phyloP scores from a whole-genome alignment of 1,140 invertebrate genomes.

The Hyposmocoma kahamanoa region DNA sequence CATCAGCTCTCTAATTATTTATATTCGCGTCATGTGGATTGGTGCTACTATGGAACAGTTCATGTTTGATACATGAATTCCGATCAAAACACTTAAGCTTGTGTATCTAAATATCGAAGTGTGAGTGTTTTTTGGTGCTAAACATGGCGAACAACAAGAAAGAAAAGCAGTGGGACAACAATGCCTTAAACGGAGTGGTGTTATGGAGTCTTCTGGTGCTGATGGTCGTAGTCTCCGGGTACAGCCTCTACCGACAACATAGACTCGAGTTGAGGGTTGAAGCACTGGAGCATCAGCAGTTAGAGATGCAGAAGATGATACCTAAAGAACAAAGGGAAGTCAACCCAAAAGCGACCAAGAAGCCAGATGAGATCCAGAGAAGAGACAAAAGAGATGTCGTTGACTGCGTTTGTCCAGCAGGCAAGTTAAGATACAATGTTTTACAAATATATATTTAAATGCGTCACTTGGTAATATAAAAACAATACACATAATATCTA shows the following conservation, averaged over 20 bases:
- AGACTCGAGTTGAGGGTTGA: slow-evolving; percentile 43
- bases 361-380: not conserved
- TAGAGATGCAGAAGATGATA: slow-evolving; percentile 24
- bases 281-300: slow-evolving; percentile 40
- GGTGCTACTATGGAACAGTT: no score
- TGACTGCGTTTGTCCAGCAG: slow-evolving; percentile 60
- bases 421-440: no score
- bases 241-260: slow-evolving; percentile 45
- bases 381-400: slow-evolving; percentile 41
- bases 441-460: no score
- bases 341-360: slow-evolving; percentile 9
- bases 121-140: slow-evolving; percentile 2
- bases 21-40: no score
- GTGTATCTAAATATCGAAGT: not conserved
- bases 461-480: no score
- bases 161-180: slow-evolving; percentile 24
- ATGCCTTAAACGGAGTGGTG: slow-evolving; percentile 46
- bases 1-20: no score
- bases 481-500: no score
- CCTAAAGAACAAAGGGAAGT: no score
- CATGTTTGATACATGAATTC: no score
- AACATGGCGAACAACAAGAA: slow-evolving; percentile 30
- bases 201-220: slow-evolving; percentile 53
- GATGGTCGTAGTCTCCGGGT: slow-evolving; percentile 42
- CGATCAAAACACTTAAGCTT: not conserved